Evolutionary conservation across 2,113 vertebrate genomes (phyloP).

Genomic region (Brachypteracias leptosomus): DNA sequence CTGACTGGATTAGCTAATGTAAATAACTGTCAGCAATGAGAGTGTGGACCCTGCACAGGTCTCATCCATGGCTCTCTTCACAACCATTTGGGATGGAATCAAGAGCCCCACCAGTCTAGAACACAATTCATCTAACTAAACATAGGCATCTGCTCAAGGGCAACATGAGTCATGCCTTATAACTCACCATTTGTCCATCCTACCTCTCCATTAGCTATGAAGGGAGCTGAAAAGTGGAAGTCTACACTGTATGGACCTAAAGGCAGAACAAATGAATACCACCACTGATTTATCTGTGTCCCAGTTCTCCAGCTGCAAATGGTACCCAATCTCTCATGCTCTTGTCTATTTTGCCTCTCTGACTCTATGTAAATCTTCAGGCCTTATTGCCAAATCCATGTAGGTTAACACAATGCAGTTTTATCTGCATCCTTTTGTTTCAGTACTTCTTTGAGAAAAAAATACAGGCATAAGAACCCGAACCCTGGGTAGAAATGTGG

Average conservation of each 20-base stretch:
- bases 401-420: neutral
- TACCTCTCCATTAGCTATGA: neutral
- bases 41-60: neutral
- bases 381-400: neutral
- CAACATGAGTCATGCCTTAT: neutral
- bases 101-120: neutral
- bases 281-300: neutral
- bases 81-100: neutral
- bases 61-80: neutral
- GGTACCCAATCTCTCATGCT: neutral
- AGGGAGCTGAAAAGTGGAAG: neutral
- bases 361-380: neutral
- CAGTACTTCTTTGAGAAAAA: neutral
- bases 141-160: neutral
- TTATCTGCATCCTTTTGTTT: neutral
- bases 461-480: neutral
- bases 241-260: neutral
- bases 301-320: neutral
- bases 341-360: neutral
- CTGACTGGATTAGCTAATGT: neutral
- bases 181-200: neutral
- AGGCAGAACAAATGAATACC: neutral
- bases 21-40: neutral
- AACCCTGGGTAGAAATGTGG: neutral
- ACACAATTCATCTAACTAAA: neutral